phyloP scores from a whole-genome alignment of 92 coral and sea anemone genomes.

The Porites evermanni region DNA sequence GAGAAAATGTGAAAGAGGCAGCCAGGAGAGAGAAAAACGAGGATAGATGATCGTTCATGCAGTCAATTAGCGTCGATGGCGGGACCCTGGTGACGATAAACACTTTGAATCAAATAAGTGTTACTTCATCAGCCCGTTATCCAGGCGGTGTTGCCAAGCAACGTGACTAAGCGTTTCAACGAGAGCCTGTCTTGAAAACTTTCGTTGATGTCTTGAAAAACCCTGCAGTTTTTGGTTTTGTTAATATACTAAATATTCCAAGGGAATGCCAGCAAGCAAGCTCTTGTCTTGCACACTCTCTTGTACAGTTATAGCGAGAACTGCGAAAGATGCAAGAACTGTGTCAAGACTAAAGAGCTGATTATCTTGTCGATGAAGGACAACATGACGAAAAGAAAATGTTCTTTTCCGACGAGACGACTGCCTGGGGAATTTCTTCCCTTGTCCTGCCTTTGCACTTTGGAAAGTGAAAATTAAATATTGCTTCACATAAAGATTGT shows the following conservation, averaged over 20 bases:
- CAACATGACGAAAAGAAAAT: too few relatives aligned
- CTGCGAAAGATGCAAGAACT: not conserved
- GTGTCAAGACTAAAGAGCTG: too few relatives aligned
- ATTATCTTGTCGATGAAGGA: too few relatives aligned
- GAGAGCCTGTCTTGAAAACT: not conserved
- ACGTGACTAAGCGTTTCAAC: not conserved
- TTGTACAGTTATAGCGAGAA: not conserved
- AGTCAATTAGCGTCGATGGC: not conserved
- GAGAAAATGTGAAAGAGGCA: slow-evolving; percentile 29
- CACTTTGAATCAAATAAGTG: not conserved
- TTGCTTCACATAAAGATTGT: too few relatives aligned
- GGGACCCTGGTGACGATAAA: not conserved
- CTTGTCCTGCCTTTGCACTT: too few relatives aligned
- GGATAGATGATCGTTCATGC: not conserved
- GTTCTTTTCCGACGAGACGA: too few relatives aligned
- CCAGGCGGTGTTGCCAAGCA: slow-evolving; percentile 6
- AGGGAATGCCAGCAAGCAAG: not conserved
- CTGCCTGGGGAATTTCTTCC: too few relatives aligned
- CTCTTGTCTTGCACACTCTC: not conserved
- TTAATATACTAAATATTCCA: too few relatives aligned
- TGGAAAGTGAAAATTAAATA: too few relatives aligned
- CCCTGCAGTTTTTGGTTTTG: not conserved
- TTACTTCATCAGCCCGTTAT: not conserved
- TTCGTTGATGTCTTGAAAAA: not conserved
- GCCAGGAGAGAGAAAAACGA: slow-evolving; percentile 24